Base-by-base conservation (phyloP, 1,140 invertebrate genomes). In the Euborellia annulipes region DNA sequence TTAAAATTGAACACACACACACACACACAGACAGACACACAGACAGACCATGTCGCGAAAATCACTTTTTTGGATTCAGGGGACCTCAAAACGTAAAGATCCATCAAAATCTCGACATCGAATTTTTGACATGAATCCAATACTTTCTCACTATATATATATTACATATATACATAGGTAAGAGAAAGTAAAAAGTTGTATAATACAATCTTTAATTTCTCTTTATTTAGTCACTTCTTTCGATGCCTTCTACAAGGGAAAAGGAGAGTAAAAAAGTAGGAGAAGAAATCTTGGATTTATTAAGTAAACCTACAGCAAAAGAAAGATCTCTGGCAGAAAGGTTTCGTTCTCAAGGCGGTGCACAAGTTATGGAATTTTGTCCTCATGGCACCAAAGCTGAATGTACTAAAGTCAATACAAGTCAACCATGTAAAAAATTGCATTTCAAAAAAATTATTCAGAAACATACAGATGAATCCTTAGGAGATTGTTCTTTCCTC, bases 381-480 rank as follows among this genome's bases (percentile, higher is more conserved):
- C 85, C 86, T 6, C 87, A 92, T 64, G 92, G 91, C 18, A 96
- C 92, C 1, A 77, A 82, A 54, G 78, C 82, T 11, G 92, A 97
- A 58, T 98, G 93, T 61, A 69, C 76, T 0, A 85, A 69, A 69
- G 67, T 64, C 42, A 72, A 57, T 52, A 63, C 69, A 7, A 61
- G 60, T 8, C 67, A 69, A 13, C 70, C 71, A 37, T 98, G 93
- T 65, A 82, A 79, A 48, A 91, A 93, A 58, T 68, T 97, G 19
- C 93, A 98, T 64, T 98, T 97, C 60, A 87, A 88, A 58, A 96
- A 97, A 69, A 97, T 97, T 47, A 93, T 97, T 50, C 90, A 96
- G 62, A 76, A 79, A 48, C 93, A 97, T 61, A 98, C 94, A 0
- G 94, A 97, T 62, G 92, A 96, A 64, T 78, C 85, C 0, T 68